Evolutionary conservation across 1,140 invertebrate species (phyloP).

Genomic region (Lethocerus indicus): DNA sequence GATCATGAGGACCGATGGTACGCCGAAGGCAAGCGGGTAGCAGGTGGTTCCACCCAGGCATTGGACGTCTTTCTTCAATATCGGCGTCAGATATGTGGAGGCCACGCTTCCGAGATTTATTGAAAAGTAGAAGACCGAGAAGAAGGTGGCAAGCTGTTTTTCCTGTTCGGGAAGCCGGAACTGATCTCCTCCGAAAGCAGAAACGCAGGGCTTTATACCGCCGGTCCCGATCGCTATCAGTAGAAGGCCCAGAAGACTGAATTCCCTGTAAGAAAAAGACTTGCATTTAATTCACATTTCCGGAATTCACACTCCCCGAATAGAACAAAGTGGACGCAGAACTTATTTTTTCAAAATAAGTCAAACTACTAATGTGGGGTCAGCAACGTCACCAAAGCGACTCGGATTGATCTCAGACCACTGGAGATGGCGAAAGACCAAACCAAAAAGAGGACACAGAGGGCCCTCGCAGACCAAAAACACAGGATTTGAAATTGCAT

Average conservation of each 20-base stretch:
- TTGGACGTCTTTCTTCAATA: slow-evolving; percentile 56
- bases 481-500: too few species aligned
- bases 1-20: slow-evolving; percentile 78
- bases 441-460: too few species aligned
- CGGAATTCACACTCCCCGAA: too few species aligned
- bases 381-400: too few species aligned
- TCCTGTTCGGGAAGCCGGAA: slow-evolving; percentile 65
- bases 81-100: slow-evolving; percentile 77
- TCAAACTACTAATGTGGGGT: too few species aligned
- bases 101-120: slow-evolving; percentile 85
- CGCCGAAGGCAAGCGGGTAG: slow-evolving; percentile 80
- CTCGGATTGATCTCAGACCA: too few species aligned
- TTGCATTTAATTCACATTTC: too few species aligned
- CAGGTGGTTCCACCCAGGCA: slow-evolving; percentile 72
- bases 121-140: slow-evolving; percentile 85
- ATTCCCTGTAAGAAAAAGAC: slow-evolving; percentile 37
- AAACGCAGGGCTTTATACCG: slow-evolving; percentile 94
- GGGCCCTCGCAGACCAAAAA: too few species aligned
- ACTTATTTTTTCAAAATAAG: too few species aligned
- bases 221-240: slow-evolving; percentile 83
- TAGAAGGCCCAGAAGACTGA: slow-evolving; percentile 57
- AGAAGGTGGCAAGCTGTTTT: slow-evolving; percentile 61
- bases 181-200: slow-evolving; percentile 94
- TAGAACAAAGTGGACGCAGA: too few species aligned
- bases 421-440: too few species aligned